These are phyloP conservation scores for Masnerella sp. DNA, from an alignment of 2,888 invertebrate species.

Conservation along the genomic window DNA sequence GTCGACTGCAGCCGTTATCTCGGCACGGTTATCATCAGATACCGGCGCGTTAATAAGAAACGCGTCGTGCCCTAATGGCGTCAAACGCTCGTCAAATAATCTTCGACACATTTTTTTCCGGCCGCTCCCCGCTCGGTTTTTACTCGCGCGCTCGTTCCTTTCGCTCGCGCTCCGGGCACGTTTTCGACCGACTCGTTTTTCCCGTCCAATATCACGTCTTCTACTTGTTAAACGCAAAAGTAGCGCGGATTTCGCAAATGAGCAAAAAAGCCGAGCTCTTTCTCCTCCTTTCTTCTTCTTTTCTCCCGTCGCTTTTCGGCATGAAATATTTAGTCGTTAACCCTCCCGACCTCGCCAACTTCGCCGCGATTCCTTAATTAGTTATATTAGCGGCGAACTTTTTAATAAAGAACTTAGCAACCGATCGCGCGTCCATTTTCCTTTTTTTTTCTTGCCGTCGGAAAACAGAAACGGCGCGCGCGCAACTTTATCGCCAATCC, in stretches of 20 bases:
- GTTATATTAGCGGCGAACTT: conserved; percentile 9
- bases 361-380: not conserved
- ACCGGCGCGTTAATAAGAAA: conserved; percentile 45
- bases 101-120: conserved; percentile 30
- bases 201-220: conserved; percentile 11
- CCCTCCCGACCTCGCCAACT: too few species aligned
- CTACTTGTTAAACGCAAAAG: conserved; percentile 13
- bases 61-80: conserved; percentile 35
- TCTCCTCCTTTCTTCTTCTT: too few species aligned
- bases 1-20: conserved; percentile 45
- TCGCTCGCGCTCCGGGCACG: conserved; percentile 20
- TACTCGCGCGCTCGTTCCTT: not conserved
- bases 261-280: conserved; percentile 11
- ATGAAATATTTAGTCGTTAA: too few species aligned
- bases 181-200: conserved; percentile 26
- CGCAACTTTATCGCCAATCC: conserved; percentile 47
- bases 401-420: conserved; percentile 3
- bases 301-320: too few species aligned
- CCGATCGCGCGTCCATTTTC: not conserved
- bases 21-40: conserved; percentile 51
- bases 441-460: not conserved
- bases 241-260: conserved; percentile 29
- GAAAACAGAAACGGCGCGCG: too few species aligned
- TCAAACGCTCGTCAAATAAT: conserved; percentile 47
- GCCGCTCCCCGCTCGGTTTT: conserved; percentile 8